Conservation (phyloP, 2,888 invertebrate genomes). For the Meloe dianella region DNA sequence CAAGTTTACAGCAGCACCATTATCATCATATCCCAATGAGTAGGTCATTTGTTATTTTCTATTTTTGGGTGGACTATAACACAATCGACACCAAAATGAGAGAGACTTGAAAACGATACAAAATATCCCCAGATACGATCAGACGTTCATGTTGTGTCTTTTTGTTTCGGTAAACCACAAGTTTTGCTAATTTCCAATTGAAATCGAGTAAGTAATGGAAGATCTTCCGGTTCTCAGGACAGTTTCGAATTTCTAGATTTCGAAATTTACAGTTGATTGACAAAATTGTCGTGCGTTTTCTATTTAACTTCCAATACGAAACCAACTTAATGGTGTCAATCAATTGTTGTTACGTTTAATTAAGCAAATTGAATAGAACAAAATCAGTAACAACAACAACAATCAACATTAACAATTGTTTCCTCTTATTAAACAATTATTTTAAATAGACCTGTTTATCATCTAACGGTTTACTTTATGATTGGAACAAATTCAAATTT, state of each 20-base stretch:
- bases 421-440: no score
- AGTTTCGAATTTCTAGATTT: not conserved
- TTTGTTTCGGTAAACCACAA: not conserved
- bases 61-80: slow-evolving; percentile 20
- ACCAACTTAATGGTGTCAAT: no score
- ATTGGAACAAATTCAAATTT: no score
- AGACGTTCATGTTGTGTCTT: no score
- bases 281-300: no score
- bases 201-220: not conserved
- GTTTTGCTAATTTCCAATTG: not conserved
- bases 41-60: slow-evolving; percentile 52
- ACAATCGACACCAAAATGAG: not conserved
- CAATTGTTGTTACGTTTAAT: not conserved
- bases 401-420: no score
- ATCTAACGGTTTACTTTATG: no score
- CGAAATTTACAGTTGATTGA: not conserved
- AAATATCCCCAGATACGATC: not conserved
- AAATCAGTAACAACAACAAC: no score
- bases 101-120: not conserved
- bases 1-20: slow-evolving; percentile 47
- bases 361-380: not conserved
- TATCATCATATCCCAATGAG: slow-evolving; percentile 52
- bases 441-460: no score
- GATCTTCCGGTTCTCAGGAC: slow-evolving; percentile 4
- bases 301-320: no score